phyloP scores from a whole-genome alignment of 2,888 invertebrate species.

The Eupithecia subfuscata region DNA sequence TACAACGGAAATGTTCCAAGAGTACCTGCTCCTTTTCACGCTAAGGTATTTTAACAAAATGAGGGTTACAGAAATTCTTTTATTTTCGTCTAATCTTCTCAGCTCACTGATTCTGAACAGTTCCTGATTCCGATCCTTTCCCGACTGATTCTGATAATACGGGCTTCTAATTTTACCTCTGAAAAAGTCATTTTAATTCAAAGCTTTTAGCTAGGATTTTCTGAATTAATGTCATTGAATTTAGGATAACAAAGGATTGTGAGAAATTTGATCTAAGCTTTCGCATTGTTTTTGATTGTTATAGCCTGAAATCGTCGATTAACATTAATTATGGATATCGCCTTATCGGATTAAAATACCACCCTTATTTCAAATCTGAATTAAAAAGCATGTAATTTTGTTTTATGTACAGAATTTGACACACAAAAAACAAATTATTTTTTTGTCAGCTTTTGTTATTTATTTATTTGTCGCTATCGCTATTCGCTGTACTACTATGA shows the following conservation, averaged over 20 bases:
- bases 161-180: conserved; percentile 32
- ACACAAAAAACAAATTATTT: too few relatives aligned
- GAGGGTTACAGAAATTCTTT: conserved; percentile 40
- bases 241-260: not conserved
- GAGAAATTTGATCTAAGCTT: conserved; percentile 6
- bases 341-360: not conserved
- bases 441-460: too few relatives aligned
- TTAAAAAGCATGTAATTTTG: too few relatives aligned
- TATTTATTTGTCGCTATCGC: too few relatives aligned
- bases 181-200: conserved; percentile 9
- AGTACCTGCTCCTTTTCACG: conserved; percentile 12
- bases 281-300: not conserved
- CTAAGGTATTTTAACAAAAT: conserved; percentile 31
- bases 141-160: conserved; percentile 28
- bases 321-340: not conserved
- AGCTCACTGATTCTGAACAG: conserved; percentile 36
- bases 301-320: not conserved
- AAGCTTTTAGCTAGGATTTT: conserved; percentile 10
- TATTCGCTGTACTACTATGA: too few relatives aligned
- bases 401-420: too few relatives aligned
- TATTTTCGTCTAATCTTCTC: conserved; percentile 48
- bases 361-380: not conserved
- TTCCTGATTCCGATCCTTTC: conserved; percentile 42
- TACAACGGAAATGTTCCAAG: not conserved
- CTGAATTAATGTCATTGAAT: conserved; percentile 1